phyloP scores from a whole-genome alignment of 2,797 vertebrate genomes.

The Pseudochirops cupreus region DNA sequence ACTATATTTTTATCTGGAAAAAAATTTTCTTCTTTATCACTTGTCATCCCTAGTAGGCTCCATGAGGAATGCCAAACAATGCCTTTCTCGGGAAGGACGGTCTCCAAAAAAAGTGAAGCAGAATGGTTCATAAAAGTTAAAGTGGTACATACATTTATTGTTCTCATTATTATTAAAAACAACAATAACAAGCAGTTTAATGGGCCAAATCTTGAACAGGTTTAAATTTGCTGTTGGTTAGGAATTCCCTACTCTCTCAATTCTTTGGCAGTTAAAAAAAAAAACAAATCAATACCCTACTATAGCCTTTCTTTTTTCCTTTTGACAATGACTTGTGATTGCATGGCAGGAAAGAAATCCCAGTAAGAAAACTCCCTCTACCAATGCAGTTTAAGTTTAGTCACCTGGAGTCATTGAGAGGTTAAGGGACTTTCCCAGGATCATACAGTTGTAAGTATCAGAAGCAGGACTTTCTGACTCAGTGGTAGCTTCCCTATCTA shows the following conservation, averaged over 20 bases:
- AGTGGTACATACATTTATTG: neutral
- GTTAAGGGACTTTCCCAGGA: neutral
- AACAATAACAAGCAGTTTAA: neutral
- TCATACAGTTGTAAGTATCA: neutral
- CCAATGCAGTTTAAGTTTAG: neutral
- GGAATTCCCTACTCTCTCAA: neutral
- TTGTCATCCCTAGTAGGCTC: neutral
- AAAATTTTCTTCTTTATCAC: neutral
- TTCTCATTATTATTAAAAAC: neutral
- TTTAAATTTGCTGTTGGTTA: neutral
- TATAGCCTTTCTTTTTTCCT: neutral
- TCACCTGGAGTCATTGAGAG: neutral
- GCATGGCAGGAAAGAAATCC: neutral
- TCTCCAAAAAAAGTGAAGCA: neutral
- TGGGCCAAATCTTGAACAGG: neutral
- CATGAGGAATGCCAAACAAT: neutral
- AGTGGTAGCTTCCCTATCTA: neutral
- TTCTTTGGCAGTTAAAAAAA: neutral
- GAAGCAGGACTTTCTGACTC: neutral
- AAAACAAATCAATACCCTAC: neutral
- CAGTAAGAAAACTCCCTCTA: neutral
- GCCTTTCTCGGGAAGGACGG: neutral
- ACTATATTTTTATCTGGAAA: neutral
- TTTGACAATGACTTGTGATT: neutral
- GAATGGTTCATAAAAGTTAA: neutral